Evolutionary conservation across 2,797 vertebrate species (phyloP).

Genomic region (Phaenicophaeus curvirostris): DNA sequence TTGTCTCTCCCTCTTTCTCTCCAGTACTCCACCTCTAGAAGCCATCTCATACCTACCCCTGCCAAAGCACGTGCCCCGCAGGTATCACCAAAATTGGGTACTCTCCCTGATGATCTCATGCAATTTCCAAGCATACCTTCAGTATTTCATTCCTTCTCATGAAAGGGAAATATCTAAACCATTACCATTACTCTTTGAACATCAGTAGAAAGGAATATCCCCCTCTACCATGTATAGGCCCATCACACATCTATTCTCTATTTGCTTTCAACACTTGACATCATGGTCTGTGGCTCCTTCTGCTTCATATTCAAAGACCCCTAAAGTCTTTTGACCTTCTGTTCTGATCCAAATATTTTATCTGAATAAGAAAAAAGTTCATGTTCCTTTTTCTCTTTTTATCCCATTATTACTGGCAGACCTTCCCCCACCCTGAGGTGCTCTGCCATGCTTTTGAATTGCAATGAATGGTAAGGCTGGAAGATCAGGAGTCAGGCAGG

Average conservation of each 20-base stretch:
- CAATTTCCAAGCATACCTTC: not conserved
- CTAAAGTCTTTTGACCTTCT: not conserved
- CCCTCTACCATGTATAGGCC: not conserved
- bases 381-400: not conserved
- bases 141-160: not conserved
- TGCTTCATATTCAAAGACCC: not conserved
- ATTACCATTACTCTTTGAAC: not conserved
- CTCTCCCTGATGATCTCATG: not conserved
- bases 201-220: not conserved
- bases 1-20: not conserved
- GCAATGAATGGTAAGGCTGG: not conserved
- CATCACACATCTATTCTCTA: not conserved
- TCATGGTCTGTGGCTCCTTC: not conserved
- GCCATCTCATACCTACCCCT: not conserved
- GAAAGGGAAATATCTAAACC: not conserved
- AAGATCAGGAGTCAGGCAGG: not conserved
- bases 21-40: not conserved
- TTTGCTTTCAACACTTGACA: not conserved
- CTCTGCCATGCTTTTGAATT: not conserved
- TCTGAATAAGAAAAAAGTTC: not conserved
- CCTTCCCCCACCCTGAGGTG: not conserved
- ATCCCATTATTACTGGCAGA: not conserved
- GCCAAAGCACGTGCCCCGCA: rapidly evolving
- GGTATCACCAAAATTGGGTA: not conserved
- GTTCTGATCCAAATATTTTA: not conserved